Conservation (phyloP, 2,888 invertebrate genomes). For the Baronia brevicornis region DNA sequence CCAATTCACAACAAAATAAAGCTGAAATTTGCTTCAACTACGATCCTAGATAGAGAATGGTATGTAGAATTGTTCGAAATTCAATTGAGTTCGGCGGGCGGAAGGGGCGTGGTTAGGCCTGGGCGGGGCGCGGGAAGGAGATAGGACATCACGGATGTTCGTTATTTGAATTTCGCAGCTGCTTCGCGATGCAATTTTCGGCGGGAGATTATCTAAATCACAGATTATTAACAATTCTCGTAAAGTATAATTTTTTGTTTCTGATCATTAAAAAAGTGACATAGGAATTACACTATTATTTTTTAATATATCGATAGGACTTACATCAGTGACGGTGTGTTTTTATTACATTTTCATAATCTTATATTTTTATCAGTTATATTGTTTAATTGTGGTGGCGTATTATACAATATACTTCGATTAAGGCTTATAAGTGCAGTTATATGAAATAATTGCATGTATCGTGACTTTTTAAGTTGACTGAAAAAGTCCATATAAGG, state of each 20-base stretch:
- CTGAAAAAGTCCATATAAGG: no score
- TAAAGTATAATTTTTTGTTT: slow-evolving; percentile 8
- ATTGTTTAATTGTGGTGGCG: no score
- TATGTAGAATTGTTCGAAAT: slow-evolving; percentile 41
- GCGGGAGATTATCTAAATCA: slow-evolving; percentile 16
- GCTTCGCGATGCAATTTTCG: slow-evolving; percentile 21
- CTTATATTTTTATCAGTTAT: no score
- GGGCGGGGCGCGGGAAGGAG: slow-evolving; percentile 65
- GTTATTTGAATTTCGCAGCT: slow-evolving; percentile 34
- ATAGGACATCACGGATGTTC: slow-evolving; percentile 45
- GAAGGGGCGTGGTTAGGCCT: slow-evolving; percentile 59
- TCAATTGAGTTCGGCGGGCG: slow-evolving; percentile 51
- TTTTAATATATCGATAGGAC: no score
- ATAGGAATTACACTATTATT: no score
- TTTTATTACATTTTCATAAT: no score
- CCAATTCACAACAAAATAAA: slow-evolving; percentile 11
- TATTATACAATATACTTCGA: no score
- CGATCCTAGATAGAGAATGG: slow-evolving; percentile 21
- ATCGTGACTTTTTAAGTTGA: no score
- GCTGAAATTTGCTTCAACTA: slow-evolving; percentile 14
- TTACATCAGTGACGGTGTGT: no score
- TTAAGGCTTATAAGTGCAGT: no score
- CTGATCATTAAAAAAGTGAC: no score
- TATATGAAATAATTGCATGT: no score
- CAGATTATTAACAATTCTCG: neutral